Evolutionary conservation across 2,888 invertebrate genomes (phyloP).

Genomic region (Sabatieria punctata): DNA sequence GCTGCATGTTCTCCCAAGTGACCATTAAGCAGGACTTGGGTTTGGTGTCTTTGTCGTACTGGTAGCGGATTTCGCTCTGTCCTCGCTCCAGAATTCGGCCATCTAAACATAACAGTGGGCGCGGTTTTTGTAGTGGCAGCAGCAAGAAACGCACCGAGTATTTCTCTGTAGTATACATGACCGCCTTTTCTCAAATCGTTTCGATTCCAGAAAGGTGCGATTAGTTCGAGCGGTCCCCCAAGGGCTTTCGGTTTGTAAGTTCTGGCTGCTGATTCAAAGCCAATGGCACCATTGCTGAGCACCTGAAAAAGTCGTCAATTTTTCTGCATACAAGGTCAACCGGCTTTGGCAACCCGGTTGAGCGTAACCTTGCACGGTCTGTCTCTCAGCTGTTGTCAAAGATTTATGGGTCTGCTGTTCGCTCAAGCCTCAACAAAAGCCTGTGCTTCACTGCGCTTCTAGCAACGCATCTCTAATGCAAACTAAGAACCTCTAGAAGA

Average conservation of each 20-base stretch:
- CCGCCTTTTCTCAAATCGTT: slow-evolving; percentile 29
- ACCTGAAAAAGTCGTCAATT: too few species aligned
- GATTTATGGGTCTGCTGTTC: too few species aligned
- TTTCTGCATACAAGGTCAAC: too few species aligned
- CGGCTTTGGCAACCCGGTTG: too few species aligned
- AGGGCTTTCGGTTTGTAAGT: slow-evolving; percentile 13
- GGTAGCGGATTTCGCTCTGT: slow-evolving; percentile 28
- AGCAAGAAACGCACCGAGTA: slow-evolving; percentile 22
- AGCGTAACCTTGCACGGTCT: too few species aligned
- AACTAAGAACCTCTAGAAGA: too few species aligned
- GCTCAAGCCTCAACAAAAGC: too few species aligned
- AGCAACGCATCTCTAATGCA: too few species aligned
- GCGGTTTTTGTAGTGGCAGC: too few species aligned
- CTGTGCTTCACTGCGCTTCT: too few species aligned
- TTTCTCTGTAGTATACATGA: slow-evolving; percentile 26
- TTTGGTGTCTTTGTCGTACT: slow-evolving; percentile 26
- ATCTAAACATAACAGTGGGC: slow-evolving; percentile 13
- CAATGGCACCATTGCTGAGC: slow-evolving; percentile 27
- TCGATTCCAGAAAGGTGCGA: slow-evolving; percentile 31
- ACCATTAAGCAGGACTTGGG: slow-evolving; percentile 18
- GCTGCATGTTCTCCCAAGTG: slow-evolving; percentile 31
- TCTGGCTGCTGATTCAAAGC: slow-evolving; percentile 20
- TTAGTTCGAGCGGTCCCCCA: slow-evolving; percentile 11
- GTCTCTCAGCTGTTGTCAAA: too few species aligned
- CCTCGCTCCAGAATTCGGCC: slow-evolving; percentile 28